Evolutionary conservation across 2,113 vertebrate genomes (phyloP), one percentile per base, ranked within the genome.

Genomic region (Oryzias melastigma): DNA sequence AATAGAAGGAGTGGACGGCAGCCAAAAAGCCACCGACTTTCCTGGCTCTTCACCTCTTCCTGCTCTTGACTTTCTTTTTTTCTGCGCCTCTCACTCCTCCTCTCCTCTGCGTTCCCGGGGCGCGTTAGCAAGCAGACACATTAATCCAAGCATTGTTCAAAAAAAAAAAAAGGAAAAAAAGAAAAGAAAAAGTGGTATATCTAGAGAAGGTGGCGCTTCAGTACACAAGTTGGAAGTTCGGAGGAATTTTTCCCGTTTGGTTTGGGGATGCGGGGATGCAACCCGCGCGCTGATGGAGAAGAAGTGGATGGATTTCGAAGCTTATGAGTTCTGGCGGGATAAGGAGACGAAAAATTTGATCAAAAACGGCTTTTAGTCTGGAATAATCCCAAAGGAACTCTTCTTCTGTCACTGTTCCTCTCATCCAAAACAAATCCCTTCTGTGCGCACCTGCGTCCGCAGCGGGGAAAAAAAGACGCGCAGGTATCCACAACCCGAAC

Each of bases 81-180:
- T 52, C 58, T 58, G 55, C 43, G 49, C 71, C 58, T 41, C 64
- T 89, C 75, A 86, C 76, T 84, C 73, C 52, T 55, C 61, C 40
- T 68, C 58, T 53, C 70, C 78, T 41, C 24, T 60, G 46, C 1
- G 69, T 35, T 35, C 35, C 35, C 35, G 2, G 59, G 73, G 58
- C 52, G 67, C 66, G 75, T 16, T 47, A 47, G 62, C 52, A 70
- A 59, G 56, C 43, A 29, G 72, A 68, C 68, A 71, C 64, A 75
- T 82, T 89, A 91, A 90, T 92, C 90, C 91, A 76, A 78, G 17
- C 88, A 87, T 88, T 82, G 82, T 85, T 75, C 52, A 6, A 27
- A 27, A 27, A 3, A 35, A 35, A 35, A 10, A 35, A 35, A 35
- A 12, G 8, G 12, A 1, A 35, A 35, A 35, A 12, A 3, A 12